Conservation (phyloP, 2,113 vertebrate genomes). For the Alosa alosa region DNA sequence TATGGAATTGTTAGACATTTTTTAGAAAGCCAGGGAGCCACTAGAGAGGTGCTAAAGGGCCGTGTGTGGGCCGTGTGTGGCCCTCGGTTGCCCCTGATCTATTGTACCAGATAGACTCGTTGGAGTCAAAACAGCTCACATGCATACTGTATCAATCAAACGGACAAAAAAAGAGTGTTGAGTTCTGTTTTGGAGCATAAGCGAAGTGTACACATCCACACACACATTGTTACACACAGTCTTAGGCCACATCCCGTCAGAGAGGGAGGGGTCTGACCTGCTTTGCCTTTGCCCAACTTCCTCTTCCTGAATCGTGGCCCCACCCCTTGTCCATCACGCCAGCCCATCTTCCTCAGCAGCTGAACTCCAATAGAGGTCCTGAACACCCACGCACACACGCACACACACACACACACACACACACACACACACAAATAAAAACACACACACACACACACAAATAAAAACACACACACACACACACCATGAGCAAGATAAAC, state of each 20-base stretch:
- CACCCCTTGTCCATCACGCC: conserved; percentile 94
- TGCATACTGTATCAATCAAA: no score
- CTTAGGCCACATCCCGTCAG: neutral
- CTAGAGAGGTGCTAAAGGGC: no score
- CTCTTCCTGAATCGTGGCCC: conserved; percentile 87
- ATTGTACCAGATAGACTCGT: no score
- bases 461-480: neutral
- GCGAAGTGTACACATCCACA: neutral
- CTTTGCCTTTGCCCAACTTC: conserved; percentile 73
- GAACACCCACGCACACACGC: conserved; percentile 14
- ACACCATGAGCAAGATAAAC: neutral
- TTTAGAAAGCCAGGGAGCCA: no score
- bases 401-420: no score
- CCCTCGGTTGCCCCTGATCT: no score
- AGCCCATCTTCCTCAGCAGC: conserved; percentile 89
- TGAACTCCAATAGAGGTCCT: conserved; percentile 88
- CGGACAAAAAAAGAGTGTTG: no score
- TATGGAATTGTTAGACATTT: no score
- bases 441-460: neutral
- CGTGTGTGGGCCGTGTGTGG: no score
- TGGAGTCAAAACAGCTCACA: no score
- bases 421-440: no score
- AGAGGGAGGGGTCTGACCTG: conserved; percentile 61
- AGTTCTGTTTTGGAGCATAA: no score
- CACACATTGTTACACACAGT: neutral